Evolutionary conservation across 2,797 vertebrate genomes (phyloP), one percentile per base, ranked within the genome.

Genomic region (Melanogrammus aeglefinus): DNA sequence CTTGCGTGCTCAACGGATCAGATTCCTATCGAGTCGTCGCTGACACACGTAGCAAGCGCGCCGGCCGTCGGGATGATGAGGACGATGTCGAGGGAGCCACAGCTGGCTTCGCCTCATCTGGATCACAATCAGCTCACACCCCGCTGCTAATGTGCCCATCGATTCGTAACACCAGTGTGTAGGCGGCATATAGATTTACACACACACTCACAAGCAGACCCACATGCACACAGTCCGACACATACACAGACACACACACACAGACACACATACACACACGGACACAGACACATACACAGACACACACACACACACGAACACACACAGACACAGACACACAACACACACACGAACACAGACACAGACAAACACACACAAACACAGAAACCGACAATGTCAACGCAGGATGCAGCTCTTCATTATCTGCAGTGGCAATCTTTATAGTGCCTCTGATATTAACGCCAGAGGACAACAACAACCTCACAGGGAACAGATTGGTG

Each of bases 71-170:
- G 13, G 80, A 80, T 6, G 39, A 69, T 72, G 41, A 82, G 77
- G 77, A 51, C 83, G 79, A 89, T 88, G 88, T 86, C 81, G 89
- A 89, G 41, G 88, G 21, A 77, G 85, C 80, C 84, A 79, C 90
- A 89, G 85, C 87, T 87, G 86, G 83, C 86, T 83, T 80, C 74
- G 84, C 78, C 79, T 84, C 82, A 85, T 85, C 84, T 82, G 88
- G 82, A 86, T 84, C 86, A 82, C 80, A 78, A 76, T 78, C 85
- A 76, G 81, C 81, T 77, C 83, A 81, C 82, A 84, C 35, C 18
- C 10, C n/a, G 2, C 29, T 2, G 31, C 27, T 9, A 13, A 1
- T n/a, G 31, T 7, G 47, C 16, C 2, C 39, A 57, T n/a, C 5
- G 4, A 70, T 39, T 6, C 51, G 8, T 4, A 74, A 33, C 41